A percentile compares a stretch with the other conserved stretches of the same genome.
Conservation (phyloP, 1,140 invertebrate species). For the Monomorium pharaonis region DNA sequence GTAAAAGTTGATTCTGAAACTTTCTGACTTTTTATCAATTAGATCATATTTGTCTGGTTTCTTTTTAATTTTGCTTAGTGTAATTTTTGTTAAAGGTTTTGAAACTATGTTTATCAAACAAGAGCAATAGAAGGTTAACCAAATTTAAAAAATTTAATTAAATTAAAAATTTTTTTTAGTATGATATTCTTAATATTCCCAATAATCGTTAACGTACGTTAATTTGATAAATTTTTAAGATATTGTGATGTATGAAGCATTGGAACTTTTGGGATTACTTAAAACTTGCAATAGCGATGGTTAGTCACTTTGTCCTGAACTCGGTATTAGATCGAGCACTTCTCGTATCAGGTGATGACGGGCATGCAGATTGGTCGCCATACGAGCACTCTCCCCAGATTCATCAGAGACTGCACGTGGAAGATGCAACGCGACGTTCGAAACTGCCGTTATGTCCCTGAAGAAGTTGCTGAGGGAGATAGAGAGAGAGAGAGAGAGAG, state of each 20-base stretch:
- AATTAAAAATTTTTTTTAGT: too few relatives aligned
- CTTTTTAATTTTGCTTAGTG: too few relatives aligned
- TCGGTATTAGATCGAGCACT: constrained; percentile 10
- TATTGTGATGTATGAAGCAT: background rate
- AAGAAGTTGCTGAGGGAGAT: constrained; percentile 51
- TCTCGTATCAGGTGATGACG: background rate
- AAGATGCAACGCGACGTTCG: constrained; percentile 39
- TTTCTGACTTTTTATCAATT: too few relatives aligned
- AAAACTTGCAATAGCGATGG: background rate
- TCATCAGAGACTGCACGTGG: constrained; percentile 42
- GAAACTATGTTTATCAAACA: too few relatives aligned
- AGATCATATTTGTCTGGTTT: too few relatives aligned
- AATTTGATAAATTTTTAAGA: background rate
- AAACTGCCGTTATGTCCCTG: constrained; percentile 38
- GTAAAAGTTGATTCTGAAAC: too few relatives aligned
- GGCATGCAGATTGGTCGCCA: constrained; percentile 42
- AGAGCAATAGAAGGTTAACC: too few relatives aligned
- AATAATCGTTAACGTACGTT: background rate
- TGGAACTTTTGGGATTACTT: background rate
- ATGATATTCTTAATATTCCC: background rate
- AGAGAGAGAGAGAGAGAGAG: too few relatives aligned
- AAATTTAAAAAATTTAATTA: too few relatives aligned
- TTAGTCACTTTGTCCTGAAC: constrained; percentile 15
- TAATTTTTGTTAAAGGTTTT: too few relatives aligned
- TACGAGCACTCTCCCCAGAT: constrained; percentile 19